Conservation (phyloP, 2,113 vertebrate genomes). For the Xiphophorus maculatus region DNA sequence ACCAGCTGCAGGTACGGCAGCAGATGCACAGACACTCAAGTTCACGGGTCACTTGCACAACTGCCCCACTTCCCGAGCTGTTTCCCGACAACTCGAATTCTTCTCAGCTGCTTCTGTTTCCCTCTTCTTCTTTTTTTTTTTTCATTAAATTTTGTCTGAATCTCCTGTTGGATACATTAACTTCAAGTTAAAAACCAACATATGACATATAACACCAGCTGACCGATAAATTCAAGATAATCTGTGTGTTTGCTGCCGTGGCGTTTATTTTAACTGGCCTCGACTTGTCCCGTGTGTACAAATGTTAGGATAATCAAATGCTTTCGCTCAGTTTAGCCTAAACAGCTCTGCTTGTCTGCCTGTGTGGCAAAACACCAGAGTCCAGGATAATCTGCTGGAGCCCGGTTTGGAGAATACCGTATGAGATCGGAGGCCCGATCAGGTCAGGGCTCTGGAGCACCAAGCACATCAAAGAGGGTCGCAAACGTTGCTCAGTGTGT, state of each 20-base stretch:
- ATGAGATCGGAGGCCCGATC: constrained; percentile 47
- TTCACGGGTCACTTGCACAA: constrained; percentile 33
- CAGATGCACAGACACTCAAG: constrained; percentile 4
- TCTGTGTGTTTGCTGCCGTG: constrained; percentile 13
- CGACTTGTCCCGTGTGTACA: constrained; percentile 22
- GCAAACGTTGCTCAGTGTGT: background rate
- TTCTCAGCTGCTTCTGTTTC: background rate
- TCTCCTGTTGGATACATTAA: background rate
- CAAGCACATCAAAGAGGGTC: constrained; percentile 28
- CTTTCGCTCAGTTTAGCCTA: constrained; percentile 48
- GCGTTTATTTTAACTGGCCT: constrained; percentile 50
- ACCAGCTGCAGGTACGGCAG: constrained; percentile 88
- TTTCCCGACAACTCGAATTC: background rate
- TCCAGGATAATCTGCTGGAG: constrained; percentile 14
- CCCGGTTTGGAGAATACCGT: constrained; percentile 44
- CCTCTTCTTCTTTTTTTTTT: too few relatives aligned
- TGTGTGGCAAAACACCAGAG: constrained; percentile 64
- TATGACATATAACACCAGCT: background rate
- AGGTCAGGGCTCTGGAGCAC: constrained; percentile 44
- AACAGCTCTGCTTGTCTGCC: constrained; percentile 35
- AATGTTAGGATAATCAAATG: constrained; percentile 64
- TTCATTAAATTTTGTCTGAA: background rate
- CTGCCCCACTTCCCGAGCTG: constrained; percentile 63
- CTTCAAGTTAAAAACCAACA: background rate
- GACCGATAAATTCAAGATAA: constrained; percentile 7